These are phyloP conservation scores for Polydrusus tereticollis DNA, from an alignment of 2,888 invertebrate species.

Conservation along the genomic window DNA sequence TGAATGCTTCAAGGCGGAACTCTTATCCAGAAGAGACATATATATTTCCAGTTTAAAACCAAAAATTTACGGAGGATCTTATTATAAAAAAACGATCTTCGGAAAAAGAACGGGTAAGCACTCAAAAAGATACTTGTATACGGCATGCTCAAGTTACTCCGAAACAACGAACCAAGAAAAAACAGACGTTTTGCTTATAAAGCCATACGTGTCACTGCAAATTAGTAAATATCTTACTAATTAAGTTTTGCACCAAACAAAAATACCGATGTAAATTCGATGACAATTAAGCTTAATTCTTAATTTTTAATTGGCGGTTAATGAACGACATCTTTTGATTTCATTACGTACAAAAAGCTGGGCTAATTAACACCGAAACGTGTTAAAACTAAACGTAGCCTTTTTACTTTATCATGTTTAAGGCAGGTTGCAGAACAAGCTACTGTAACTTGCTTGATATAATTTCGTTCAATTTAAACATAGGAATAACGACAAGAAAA, in stretches of 20 bases:
- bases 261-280: constrained; percentile 1
- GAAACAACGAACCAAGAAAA: neutral
- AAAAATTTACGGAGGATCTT: too few species aligned
- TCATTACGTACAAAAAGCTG: neutral
- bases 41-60: too few species aligned
- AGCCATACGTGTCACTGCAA: neutral
- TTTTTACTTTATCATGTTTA: neutral
- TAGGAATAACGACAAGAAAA: too few species aligned
- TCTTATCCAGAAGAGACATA: too few species aligned
- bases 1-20: too few species aligned
- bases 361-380: neutral
- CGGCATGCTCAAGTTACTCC: neutral
- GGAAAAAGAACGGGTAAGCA: neutral
- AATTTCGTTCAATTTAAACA: too few species aligned
- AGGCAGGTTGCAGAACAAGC: neutral
- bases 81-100: neutral
- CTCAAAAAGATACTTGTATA: neutral
- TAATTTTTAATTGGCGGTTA: constrained; percentile 10
- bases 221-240: neutral
- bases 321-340: neutral
- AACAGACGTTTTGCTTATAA: neutral
- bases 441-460: too few species aligned
- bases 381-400: neutral
- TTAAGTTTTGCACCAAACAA: neutral
- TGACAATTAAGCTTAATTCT: neutral